Evolutionary conservation across 2,888 invertebrate genomes (phyloP), one percentile per base, ranked within the genome.

Genomic region (Leptinotarsa peninsularis): DNA sequence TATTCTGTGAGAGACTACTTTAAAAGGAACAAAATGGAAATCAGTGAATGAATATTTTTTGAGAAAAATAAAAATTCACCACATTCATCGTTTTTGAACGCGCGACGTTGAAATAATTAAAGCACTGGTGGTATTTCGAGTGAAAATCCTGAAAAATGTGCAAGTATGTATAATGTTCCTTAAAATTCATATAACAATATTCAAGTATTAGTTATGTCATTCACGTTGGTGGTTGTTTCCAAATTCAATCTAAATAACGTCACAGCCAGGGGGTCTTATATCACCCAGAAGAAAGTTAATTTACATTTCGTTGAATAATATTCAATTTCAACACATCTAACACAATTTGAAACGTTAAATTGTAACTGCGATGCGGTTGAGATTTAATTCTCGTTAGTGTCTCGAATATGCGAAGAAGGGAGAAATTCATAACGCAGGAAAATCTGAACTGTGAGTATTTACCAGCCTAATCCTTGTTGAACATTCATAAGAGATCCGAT

Each of bases 381-480:
- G 63, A 63, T 43, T 63, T 63, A 63, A 63, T 43, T 63, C 63
- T 63, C 27, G 63, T 63, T 63, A 63, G 63, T 33, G 18, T 10
- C 33, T 33, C 63, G 63, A 63, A 18, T 33, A 63, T 17, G 33
- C 63, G 43, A 17, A 63, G 63, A 63, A 58, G 58, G n/a, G 63
- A 43, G 7, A 17, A 63, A 60, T 60, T 60, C 23, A 27, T 60
- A 63, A 63, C 63, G 4, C 18, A 63, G 63, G 63, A n/a, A 43
- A 63, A 63, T 63, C 63, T 63, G 63, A 63, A 63, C 63, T 27
- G 58, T 60, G 33, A 63, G 63, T 63, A 33, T 33, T 63, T 63
- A 63, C 63, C 63, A 63, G 43, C 7, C 5, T 63, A 63, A 63
- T 63, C 63, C 63, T 63, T 43, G 63, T 63, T 63, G 27, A 63